Conservation (phyloP, 2,797 vertebrate genomes). For the Oreonectes daqikongensis region DNA sequence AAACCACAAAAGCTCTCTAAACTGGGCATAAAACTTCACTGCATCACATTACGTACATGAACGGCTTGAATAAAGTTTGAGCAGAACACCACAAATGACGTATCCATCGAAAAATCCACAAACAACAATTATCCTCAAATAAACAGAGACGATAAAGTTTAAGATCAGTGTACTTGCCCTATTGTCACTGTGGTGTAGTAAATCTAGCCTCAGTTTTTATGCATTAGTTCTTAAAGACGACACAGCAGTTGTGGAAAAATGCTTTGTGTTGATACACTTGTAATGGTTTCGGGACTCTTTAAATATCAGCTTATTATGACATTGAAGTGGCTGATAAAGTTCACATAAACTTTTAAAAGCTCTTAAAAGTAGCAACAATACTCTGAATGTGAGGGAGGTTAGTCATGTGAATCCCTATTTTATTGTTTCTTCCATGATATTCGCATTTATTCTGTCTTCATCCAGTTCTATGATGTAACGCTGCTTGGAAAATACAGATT, state of each 20-base stretch:
- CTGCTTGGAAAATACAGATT: constrained; percentile 13
- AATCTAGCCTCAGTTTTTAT: constrained; percentile 32
- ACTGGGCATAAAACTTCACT: constrained; percentile 31
- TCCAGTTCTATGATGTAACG: constrained; percentile 11
- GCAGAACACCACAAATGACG: constrained; percentile 44
- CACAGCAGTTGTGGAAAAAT: constrained; percentile 49
- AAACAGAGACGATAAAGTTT: constrained; percentile 39
- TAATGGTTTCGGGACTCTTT: constrained; percentile 47
- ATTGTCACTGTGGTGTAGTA: constrained; percentile 46
- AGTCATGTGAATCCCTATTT: constrained; percentile 24
- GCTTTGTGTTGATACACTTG: constrained; percentile 33
- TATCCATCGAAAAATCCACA: constrained; percentile 34
- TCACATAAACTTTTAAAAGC: constrained; percentile 34
- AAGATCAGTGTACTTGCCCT: constrained; percentile 45
- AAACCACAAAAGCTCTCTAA: constrained; percentile 8
- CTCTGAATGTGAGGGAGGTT: constrained; percentile 7
- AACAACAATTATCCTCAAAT: constrained; percentile 45
- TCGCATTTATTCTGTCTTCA: constrained; percentile 21
- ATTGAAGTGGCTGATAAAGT: constrained; percentile 42
- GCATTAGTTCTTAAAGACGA: constrained; percentile 37
- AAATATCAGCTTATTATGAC: constrained; percentile 47
- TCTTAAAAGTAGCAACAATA: constrained; percentile 25
- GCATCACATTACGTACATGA: constrained; percentile 2
- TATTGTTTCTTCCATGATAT: constrained; percentile 3
- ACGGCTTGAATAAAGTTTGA: constrained; percentile 21